A percentile compares a stretch with the other conserved stretches of the same genome.
These are phyloP conservation scores for Ptilonorhynchus violaceus DNA, from an alignment of 2,113 vertebrate species.

Conservation along the genomic window DNA sequence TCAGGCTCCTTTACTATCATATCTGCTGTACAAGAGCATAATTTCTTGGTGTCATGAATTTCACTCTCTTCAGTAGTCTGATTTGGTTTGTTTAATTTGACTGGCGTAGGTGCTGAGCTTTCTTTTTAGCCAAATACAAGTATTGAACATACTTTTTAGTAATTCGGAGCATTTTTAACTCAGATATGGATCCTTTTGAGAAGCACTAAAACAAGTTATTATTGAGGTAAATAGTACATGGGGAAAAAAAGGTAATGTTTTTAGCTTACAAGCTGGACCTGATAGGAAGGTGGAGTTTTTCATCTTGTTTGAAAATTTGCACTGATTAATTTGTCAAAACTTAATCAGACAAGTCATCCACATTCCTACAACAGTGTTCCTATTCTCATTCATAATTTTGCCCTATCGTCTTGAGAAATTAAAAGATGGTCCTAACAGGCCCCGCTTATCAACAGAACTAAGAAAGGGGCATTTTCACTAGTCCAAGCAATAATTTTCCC, in stretches of 20 bases:
- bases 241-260: background rate
- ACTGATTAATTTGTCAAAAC: background rate
- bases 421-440: background rate
- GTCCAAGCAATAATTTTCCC: background rate
- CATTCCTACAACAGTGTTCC: background rate
- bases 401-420: background rate
- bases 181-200: background rate
- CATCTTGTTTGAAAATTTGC: background rate
- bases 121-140: background rate
- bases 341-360: background rate
- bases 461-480: background rate
- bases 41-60: background rate
- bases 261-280: background rate
- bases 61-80: background rate
- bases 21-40: background rate
- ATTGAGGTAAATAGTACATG: background rate
- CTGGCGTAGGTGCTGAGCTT: background rate
- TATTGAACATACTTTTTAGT: background rate
- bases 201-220: background rate
- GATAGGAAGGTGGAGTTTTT: background rate
- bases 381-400: background rate
- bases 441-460: background rate
- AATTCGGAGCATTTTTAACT: background rate
- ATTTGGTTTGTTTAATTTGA: background rate
- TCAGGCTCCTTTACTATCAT: background rate